Base-by-base conservation (phyloP, 2,888 invertebrate genomes). In the Eulithis prunata region DNA sequence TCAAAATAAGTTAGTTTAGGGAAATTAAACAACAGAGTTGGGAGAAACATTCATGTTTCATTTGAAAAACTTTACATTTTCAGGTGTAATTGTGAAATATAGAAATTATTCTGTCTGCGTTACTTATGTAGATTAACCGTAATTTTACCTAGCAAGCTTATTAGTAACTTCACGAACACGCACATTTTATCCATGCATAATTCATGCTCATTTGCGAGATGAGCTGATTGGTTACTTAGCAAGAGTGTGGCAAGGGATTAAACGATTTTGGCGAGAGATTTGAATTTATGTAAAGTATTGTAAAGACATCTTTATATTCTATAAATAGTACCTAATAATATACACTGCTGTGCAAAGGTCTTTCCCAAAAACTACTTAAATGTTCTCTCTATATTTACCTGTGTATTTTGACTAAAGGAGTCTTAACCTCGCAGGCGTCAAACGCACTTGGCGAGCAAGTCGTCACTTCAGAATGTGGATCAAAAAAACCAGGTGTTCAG, bases 71-170 rank as follows among this genome's bases (percentile, higher is more conserved):
- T 36, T 1, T 36, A 36, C 46, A n/a, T 45, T 10, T 0, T 32
- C 32, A 0, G 32, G 32, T 32, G 5, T 32, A 32, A 32, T 32
- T 52, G 2, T 21, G 21, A 56, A 45, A 56, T 46, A 13, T 43
- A 45, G 28, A 56, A 64, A 13, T 41, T 38, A 64, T 64, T 58
- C 45, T 51, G 36, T 60, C 36, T 51, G 8, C 56, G 32, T 10
- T 32, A 38, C 52, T 32, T 45, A 56, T 21, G 51, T 56, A 46
- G 38, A 51, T 59, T 56, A 64, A 32, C 55, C 54, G 6, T 59
- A 47, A 64, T 59, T 56, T 21, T 45, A 52, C 38, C 21, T 60
- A 65, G 55, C 36, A 65, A 65, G 56, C 64, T 60, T 36, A 62
- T 54, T 54, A 45, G 14, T 13, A 56, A 60, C 56, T 51, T 57